Evolutionary conservation across 2,797 vertebrate species (phyloP), one percentile per base, ranked within the genome.

Genomic region (Hypotaenidia okinawae): DNA sequence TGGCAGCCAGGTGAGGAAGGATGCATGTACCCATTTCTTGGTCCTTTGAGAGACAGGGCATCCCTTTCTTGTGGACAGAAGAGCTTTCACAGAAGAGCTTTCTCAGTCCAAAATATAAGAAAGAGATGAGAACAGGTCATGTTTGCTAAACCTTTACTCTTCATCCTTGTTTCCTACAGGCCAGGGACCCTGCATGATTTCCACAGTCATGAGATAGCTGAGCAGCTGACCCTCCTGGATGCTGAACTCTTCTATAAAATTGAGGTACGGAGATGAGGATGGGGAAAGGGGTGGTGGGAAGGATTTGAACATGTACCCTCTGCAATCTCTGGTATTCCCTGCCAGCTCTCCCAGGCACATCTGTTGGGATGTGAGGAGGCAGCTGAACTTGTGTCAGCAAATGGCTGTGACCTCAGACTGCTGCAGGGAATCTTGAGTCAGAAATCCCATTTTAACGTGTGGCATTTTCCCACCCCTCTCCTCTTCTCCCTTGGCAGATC

Each of bases 191-290:
- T 99, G 62, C 99, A 99, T 7, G 99, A 99, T 96, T 99, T 99
- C 93, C 99, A 99, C 94, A 99, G 99, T 94, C 99, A 99, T 14
- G 99, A 99, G 95, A 98, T 99, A 21, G 99, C 99, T 0, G 99
- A 99, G 96, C 99, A 99, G 98, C 98, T 99, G 95, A 99, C 99
- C 4, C 98, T 99, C 59, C 98, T 99, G 6, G 99, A 99, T 4
- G 99, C 99, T 0, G 99, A 99, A 73, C 99, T 99, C 77, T 99
- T 99, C 97, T 99, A 99, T 91, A 99, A 99, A 85, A 99, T 99
- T 4, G 99, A 99, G 99, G 99, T 98, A 95, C 27, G 32, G 63
- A 51, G 62, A 59, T 4, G 4, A 59, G 84, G 81, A 15, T 41
- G 57, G 85, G 79, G 32, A n/a, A 66, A 4, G 15, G 68, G 32